A percentile compares a stretch with the other conserved stretches of the same genome.
Conservation (phyloP, 2,113 vertebrate genomes). For the Strix aluco region DNA sequence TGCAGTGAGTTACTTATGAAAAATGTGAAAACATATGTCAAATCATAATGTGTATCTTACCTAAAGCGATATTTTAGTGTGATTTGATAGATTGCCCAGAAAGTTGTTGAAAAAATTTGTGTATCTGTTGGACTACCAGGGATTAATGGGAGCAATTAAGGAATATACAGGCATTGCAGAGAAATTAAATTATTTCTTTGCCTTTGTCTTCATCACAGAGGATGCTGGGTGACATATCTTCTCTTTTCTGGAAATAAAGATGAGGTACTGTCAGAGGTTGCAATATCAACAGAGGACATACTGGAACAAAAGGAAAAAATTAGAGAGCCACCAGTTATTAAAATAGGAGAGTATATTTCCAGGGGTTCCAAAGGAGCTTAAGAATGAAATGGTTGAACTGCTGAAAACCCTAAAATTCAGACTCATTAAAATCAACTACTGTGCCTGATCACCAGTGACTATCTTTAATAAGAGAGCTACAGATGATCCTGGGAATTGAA, state of each 20-base stretch:
- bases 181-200: slow-evolving; percentile 44
- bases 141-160: slow-evolving; percentile 63
- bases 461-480: slow-evolving; percentile 54
- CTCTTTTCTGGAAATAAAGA: slow-evolving; percentile 45
- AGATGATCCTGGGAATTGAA: slow-evolving; percentile 55
- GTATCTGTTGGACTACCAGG: slow-evolving; percentile 4
- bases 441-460: slow-evolving; percentile 33
- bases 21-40: slow-evolving; percentile 37
- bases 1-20: slow-evolving; percentile 2
- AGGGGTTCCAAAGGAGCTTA: slow-evolving; percentile 36
- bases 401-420: slow-evolving; percentile 53
- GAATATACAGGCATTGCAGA: slow-evolving; percentile 13
- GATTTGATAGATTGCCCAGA: slow-evolving; percentile 50
- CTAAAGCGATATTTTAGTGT: not conserved
- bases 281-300: not conserved
- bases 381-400: slow-evolving; percentile 24
- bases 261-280: slow-evolving; percentile 19
- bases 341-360: not conserved
- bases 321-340: slow-evolving; percentile 24
- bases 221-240: not conserved
- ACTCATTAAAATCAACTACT: slow-evolving; percentile 46
- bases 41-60: slow-evolving; percentile 4
- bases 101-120: not conserved
- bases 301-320: slow-evolving; percentile 26
- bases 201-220: not conserved